These are phyloP conservation scores for Drosophila mauritiana DNA, from an alignment of 1,140 invertebrate species.

Conservation along the genomic window DNA sequence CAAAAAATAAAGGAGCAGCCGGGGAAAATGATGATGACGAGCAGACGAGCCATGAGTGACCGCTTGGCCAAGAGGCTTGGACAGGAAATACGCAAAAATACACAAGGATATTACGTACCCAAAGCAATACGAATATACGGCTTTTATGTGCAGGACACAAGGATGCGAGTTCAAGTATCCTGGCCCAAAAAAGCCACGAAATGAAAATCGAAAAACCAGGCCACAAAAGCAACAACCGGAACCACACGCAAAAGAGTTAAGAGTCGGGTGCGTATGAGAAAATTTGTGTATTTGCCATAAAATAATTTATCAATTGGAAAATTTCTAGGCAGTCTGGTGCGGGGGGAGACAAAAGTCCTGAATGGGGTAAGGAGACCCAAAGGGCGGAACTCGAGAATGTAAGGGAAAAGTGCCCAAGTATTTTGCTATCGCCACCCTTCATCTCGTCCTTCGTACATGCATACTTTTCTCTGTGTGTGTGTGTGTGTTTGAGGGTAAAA, in stretches of 20 bases:
- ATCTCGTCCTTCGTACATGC: constrained; percentile 21
- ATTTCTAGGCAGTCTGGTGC: constrained; percentile 63
- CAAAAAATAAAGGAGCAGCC: constrained; percentile 27
- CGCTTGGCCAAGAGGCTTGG: constrained; percentile 44
- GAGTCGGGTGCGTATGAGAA: constrained; percentile 67
- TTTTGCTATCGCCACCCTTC: constrained; percentile 50
- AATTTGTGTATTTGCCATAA: constrained; percentile 83
- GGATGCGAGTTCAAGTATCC: constrained; percentile 30
- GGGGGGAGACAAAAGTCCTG: not conserved
- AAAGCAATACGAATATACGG: constrained; percentile 28
- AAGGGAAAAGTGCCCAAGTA: constrained; percentile 66
- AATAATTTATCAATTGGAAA: constrained; percentile 84
- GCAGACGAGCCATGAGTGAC: constrained; percentile 20
- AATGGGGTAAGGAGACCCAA: constrained; percentile 19
- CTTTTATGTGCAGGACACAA: constrained; percentile 59
- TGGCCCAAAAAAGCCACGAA: constrained; percentile 29
- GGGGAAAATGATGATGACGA: constrained; percentile 30
- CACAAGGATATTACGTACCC: constrained; percentile 70
- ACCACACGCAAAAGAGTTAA: constrained; percentile 17
- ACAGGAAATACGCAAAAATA: constrained; percentile 74
- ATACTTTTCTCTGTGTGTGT: constrained; percentile 14
- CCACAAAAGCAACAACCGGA: constrained; percentile 55
- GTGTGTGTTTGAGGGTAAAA: constrained; percentile 78
- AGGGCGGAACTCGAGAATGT: constrained; percentile 23
- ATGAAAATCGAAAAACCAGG: constrained; percentile 64